Conservation (phyloP, 2,113 vertebrate species). For the Lycaon pictus region DNA sequence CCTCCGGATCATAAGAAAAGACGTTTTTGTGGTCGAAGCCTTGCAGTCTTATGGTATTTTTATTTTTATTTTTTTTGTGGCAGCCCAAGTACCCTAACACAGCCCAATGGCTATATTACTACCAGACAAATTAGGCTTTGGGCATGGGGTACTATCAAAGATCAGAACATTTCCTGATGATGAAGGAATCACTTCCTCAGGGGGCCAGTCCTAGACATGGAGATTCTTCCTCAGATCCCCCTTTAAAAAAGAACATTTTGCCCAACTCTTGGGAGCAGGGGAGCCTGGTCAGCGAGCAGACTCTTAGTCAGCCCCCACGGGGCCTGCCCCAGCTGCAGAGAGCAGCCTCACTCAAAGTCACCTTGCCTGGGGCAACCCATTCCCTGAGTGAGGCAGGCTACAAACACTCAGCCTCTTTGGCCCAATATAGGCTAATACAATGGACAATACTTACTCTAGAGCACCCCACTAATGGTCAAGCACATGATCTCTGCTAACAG, state of each 20-base stretch:
- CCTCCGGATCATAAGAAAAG: not conserved
- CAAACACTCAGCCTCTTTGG: not conserved
- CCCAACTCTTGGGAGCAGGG: not conserved
- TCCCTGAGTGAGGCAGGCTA: not conserved
- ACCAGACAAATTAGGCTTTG: not conserved
- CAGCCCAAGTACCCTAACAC: not conserved
- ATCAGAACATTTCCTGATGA: not conserved
- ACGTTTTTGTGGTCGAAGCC: not conserved
- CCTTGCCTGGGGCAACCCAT: not conserved
- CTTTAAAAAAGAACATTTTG: not conserved
- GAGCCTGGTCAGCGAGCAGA: not conserved
- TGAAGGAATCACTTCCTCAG: not conserved
- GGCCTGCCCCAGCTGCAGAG: not conserved
- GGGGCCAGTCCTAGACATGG: not conserved
- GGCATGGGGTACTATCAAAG: not conserved
- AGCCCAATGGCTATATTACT: too few species aligned
- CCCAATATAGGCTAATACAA: fast-evolving
- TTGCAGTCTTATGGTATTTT: not conserved
- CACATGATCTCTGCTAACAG: not conserved
- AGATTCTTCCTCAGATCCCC: not conserved
- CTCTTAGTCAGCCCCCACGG: not conserved
- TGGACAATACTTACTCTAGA: not conserved
- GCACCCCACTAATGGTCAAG: fast-evolving
- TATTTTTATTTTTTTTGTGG: not conserved
- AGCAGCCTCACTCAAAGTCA: not conserved